Conservation (phyloP, 2,888 invertebrate species). For the Cephus nigrinus region DNA sequence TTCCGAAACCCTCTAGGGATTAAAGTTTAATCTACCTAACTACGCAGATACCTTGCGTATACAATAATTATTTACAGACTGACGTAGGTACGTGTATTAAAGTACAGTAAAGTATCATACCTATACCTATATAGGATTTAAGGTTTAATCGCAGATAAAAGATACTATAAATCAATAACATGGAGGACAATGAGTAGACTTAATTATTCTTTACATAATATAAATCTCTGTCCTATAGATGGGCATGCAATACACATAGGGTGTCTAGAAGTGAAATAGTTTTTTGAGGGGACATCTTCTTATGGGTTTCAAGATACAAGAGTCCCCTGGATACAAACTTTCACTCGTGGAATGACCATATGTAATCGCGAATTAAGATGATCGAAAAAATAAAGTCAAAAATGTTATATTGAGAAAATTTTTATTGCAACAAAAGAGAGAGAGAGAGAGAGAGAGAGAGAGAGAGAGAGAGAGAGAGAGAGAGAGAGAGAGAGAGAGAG, state of each 20-base stretch:
- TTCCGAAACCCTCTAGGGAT: not conserved
- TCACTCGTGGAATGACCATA: not conserved
- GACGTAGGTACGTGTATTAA: too few relatives aligned
- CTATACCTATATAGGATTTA: not conserved
- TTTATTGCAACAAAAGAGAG: too few relatives aligned
- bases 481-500: not conserved
- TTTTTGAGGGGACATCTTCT: not conserved
- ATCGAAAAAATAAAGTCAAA: not conserved
- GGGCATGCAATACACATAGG: too few relatives aligned
- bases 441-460: not conserved
- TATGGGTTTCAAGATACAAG: not conserved
- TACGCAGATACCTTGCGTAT: not conserved
- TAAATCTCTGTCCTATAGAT: too few relatives aligned
- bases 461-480: slow-evolving; percentile 9
- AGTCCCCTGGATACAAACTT: not conserved
- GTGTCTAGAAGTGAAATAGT: not conserved
- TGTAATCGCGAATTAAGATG: not conserved
- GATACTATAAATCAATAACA: not conserved
- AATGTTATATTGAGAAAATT: not conserved
- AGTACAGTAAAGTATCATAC: not conserved
- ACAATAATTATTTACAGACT: not conserved
- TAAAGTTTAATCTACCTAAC: not conserved
- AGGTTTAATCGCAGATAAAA: not conserved
- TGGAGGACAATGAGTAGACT: not conserved
- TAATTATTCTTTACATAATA: not conserved